Base-by-base conservation (phyloP, 2,113 vertebrate species). In the Chaetodon auriga region DNA sequence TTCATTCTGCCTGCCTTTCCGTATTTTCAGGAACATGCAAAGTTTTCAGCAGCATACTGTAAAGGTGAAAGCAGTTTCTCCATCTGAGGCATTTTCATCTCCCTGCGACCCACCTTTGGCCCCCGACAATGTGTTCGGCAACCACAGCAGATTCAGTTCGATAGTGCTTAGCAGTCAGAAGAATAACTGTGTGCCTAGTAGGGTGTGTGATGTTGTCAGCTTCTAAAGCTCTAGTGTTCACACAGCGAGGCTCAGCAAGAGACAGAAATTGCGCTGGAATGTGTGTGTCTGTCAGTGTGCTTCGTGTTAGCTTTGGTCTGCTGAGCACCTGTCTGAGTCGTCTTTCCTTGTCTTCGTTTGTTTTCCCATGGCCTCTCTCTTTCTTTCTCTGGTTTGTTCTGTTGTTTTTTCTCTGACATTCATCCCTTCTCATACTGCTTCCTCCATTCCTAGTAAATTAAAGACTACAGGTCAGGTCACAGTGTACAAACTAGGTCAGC, bases 151-250 rank as follows among this genome's bases (percentile, higher is more conserved):
- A 82, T 71, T 70, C 68, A 70, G 71, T 51, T 45, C 0, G 9
- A 35, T 53, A 51, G 63, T 77, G 54, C 54, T 88, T 55, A 77
- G 68, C 77, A 75, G 75, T 75, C 63, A 76, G 38, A 86, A 30
- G 54, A 74, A 82, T 57, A 74, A 73, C 71, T 68, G 61, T 74
- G 57, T 66, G 63, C 43, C 66, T 73, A 51, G 80, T 41, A 77
- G 84, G 68, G 75, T 85, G 83, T 82, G 66, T 80, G 75, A 81
- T 74, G 62, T 66, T 82, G 78, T 87, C 83, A 75, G 68, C 71
- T 19, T 85, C 55, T 58, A 68, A 76, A 81, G 65, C 66, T 86
- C 49, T 5, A 10, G 72, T 68, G 74, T 83, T 87, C 68, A 81
- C 77, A 46, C 68, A 69, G 64, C 5, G 7, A 83, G 48, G 61